Evolutionary conservation across 2,888 invertebrate genomes (phyloP).

Genomic region (Cerceris rybyensis): DNA sequence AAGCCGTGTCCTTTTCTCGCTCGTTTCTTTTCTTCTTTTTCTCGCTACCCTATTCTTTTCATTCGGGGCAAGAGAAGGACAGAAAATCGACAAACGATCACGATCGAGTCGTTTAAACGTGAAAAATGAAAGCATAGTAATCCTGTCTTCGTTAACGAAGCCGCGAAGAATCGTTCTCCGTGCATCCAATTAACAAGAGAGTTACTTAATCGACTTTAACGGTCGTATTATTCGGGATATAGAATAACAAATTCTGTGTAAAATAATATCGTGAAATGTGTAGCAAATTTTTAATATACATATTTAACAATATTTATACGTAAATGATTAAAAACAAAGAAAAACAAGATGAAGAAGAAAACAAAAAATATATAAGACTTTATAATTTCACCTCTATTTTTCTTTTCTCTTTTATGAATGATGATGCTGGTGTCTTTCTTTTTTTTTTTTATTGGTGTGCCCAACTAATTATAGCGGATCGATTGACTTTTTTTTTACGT

Average conservation of each 20-base stretch:
- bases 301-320: constrained; percentile 76
- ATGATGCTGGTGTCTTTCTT: constrained; percentile 48
- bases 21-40: constrained; percentile 9
- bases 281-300: constrained; percentile 80
- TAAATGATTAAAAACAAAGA: constrained; percentile 70
- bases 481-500: constrained; percentile 55
- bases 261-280: constrained; percentile 78
- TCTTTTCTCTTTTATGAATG: constrained; percentile 64
- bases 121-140: constrained; percentile 25
- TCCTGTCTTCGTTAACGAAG: constrained; percentile 51
- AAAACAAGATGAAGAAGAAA: not conserved
- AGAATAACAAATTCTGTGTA: constrained; percentile 79
- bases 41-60: not conserved
- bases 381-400: constrained; percentile 65
- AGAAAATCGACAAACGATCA: constrained; percentile 7
- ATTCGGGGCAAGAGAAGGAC: too few species aligned
- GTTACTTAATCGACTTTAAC: constrained; percentile 78
- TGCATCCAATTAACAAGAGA: constrained; percentile 73
- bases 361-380: constrained; percentile 69
- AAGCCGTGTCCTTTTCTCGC: constrained; percentile 17
- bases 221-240: constrained; percentile 69
- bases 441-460: constrained; percentile 71
- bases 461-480: constrained; percentile 58
- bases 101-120: constrained; percentile 12
- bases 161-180: constrained; percentile 47